phyloP scores from a whole-genome alignment of 2,888 invertebrate species.

The Ochropleura leucogaster region DNA sequence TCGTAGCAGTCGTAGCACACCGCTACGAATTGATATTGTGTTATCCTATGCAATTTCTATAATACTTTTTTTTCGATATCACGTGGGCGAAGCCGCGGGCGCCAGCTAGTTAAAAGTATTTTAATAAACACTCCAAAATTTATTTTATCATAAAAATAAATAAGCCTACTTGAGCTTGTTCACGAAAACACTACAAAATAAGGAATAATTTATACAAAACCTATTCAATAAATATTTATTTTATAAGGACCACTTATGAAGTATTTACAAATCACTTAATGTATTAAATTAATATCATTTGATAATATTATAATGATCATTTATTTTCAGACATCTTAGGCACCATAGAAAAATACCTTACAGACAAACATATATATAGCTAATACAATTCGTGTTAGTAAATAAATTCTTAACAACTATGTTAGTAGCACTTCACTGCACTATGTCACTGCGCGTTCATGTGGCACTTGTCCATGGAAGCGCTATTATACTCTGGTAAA shows the following conservation, averaged over 20 bases:
- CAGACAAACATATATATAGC: no score
- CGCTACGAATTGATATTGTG: not conserved
- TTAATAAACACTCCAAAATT: not conserved
- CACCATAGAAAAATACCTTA: no score
- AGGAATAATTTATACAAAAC: slow-evolving; percentile 51
- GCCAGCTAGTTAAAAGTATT: no score
- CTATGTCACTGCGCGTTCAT: no score
- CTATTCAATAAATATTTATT: slow-evolving; percentile 65
- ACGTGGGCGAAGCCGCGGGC: no score
- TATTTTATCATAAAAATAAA: slow-evolving; percentile 21
- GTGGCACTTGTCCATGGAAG: no score
- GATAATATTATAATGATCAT: no score
- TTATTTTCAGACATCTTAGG: no score
- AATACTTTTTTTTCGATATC: no score
- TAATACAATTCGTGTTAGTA: no score
- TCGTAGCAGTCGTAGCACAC: not conserved
- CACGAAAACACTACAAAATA: slow-evolving; percentile 30
- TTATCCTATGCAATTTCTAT: not conserved
- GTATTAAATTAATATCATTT: not conserved
- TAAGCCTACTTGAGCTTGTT: slow-evolving; percentile 23
- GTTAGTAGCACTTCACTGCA: no score
- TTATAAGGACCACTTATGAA: slow-evolving; percentile 46
- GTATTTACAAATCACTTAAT: slow-evolving; percentile 33
- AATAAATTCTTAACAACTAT: no score
- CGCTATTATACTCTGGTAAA: slow-evolving; percentile 20